These are phyloP conservation scores for Todus mexicanus DNA, from an alignment of 2,797 vertebrate species.

Conservation along the genomic window DNA sequence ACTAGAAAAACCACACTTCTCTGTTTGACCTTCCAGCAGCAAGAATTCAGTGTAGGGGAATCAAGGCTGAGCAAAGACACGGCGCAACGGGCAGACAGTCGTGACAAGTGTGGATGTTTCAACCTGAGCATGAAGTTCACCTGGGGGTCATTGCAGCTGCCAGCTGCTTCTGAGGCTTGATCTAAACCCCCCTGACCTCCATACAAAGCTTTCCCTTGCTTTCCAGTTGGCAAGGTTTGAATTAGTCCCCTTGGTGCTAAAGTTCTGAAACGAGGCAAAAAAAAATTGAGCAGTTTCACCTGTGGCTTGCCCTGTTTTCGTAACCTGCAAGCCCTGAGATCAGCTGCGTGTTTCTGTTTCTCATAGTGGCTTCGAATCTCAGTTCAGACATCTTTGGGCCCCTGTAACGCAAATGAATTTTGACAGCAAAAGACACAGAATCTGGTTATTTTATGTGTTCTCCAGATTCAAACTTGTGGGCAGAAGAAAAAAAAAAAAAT, in stretches of 20 bases:
- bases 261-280: not conserved
- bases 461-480: not conserved
- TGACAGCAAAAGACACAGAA: not conserved
- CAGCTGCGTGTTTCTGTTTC: not conserved
- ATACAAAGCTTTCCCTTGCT: not conserved
- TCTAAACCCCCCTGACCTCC: not conserved
- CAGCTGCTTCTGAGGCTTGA: not conserved
- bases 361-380: not conserved
- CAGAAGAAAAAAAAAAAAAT: not conserved
- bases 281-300: not conserved
- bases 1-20: not conserved
- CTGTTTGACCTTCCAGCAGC: not conserved
- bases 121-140: not conserved
- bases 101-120: not conserved
- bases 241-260: not conserved
- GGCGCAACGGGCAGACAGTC: not conserved
- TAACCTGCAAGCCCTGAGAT: not conserved
- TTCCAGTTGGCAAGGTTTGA: not conserved
- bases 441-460: rapidly evolving
- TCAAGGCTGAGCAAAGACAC: not conserved
- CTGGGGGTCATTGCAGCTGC: not conserved
- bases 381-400: not conserved
- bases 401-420: not conserved
- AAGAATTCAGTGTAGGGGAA: not conserved
- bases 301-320: not conserved